Base-by-base conservation (phyloP, 2,113 vertebrate species). In the Nannobrachium achirus region DNA sequence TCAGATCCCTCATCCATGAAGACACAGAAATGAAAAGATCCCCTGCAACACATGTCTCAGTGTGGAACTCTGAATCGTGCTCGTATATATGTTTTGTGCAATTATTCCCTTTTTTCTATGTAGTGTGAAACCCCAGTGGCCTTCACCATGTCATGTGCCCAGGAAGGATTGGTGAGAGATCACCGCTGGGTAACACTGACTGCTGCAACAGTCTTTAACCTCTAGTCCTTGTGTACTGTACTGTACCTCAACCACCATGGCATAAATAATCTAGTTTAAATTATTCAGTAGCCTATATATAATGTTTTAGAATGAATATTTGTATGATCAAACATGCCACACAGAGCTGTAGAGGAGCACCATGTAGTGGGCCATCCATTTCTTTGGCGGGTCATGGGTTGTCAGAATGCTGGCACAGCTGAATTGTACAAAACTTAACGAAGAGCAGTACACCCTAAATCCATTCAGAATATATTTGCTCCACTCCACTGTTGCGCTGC, bases 21-120 rank as follows among this genome's bases (percentile, higher is more conserved):
- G 69, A 78, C 48, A 76, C 19, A 15, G 58, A 75, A 78, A 88
- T 80, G 75, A 41, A 63, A 80, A 82, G 66, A 78, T 64, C 51
- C 20, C 11, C 2, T 8, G 11, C 42, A 11, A 44, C 42, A 2
- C 42, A 8, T 44, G 42, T 11, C 11, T 2, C 42, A 8, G 11
- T 8, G 42, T 44, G 42, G 25, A 33, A 33, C 25, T 33, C 25
- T 33, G 25, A 33, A 5, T 33, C 25, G 25, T 33, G 25, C 25
- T 33, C 25, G 3, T 33, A 33, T 33, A 5, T 5, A n/a, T n/a
- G n/a, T 33, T 33, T 33, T 5, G 6, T 33, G 25, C 25, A n/a
- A n/a, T n/a, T n/a, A n/a, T 33, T 33, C 0, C 25, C 6, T 33
- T 33, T 25, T 33, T 33, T 33, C 25, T 33, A 33, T 33, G 25